phyloP scores from a whole-genome alignment of 1,140 invertebrate genomes.

The Conus betulinus region DNA sequence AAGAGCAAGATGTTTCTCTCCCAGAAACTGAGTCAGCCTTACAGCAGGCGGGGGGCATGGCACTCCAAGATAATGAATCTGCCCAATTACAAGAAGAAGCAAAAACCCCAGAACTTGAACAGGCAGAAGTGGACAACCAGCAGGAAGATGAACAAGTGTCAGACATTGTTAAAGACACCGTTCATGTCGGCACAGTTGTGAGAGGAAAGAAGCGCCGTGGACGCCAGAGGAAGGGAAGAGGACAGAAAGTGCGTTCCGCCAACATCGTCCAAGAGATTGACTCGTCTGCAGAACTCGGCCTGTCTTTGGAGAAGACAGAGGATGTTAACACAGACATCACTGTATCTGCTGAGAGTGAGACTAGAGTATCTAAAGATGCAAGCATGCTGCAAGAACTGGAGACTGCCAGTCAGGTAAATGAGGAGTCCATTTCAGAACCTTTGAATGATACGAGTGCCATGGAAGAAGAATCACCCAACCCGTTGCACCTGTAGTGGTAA shows the following conservation, averaged over 20 bases:
- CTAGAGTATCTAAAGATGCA: background rate
- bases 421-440: background rate
- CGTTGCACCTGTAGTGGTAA: background rate
- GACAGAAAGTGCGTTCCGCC: background rate
- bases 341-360: background rate
- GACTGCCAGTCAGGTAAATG: background rate
- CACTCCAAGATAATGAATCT: background rate
- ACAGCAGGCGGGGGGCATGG: background rate
- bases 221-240: background rate
- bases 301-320: background rate
- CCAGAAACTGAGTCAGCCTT: background rate
- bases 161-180: too few species aligned
- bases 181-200: background rate
- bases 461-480: background rate
- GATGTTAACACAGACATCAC: background rate
- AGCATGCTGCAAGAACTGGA: background rate
- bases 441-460: background rate
- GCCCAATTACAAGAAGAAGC: background rate
- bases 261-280: background rate
- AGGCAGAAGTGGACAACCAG: too few species aligned
- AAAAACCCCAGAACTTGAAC: background rate
- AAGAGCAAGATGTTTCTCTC: background rate
- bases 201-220: background rate
- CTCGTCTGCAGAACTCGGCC: background rate
- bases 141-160: too few species aligned